A percentile compares a stretch with the other conserved stretches of the same genome.
Evolutionary conservation across 2,888 invertebrate genomes (phyloP).

Genomic region (Pachycephus smyrnensis): DNA sequence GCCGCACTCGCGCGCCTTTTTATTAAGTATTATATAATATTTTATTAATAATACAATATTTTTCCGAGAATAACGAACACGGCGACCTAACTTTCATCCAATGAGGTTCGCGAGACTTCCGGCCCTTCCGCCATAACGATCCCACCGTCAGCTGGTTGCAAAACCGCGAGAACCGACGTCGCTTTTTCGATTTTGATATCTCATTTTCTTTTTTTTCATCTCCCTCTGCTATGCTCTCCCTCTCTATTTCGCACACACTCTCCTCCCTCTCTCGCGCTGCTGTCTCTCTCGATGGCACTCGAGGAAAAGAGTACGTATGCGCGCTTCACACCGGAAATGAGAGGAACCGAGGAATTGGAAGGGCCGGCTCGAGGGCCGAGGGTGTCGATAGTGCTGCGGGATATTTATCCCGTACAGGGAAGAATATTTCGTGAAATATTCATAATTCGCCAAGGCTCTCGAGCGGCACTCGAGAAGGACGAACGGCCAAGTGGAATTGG

Average conservation of each 20-base stretch:
- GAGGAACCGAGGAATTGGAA: no score
- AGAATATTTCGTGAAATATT: conserved; percentile 12
- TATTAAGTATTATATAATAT: conserved; percentile 59
- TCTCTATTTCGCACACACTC: not conserved
- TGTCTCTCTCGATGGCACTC: conserved; percentile 49
- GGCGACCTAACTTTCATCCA: no score
- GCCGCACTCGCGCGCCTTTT: conserved; percentile 35
- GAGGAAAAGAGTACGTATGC: conserved; percentile 53
- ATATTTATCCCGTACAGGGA: not conserved
- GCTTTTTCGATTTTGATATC: no score
- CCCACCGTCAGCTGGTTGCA: no score
- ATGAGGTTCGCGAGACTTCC: no score
- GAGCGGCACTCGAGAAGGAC: conserved; percentile 15
- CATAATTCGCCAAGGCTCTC: conserved; percentile 27
- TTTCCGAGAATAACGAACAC: conserved; percentile 29
- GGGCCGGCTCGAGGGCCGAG: no score
- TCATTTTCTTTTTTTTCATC: conserved; percentile 6
- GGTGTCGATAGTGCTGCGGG: conserved; percentile 7
- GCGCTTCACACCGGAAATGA: conserved; percentile 4
- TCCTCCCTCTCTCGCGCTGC: conserved; percentile 9
- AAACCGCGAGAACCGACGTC: no score
- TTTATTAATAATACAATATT: conserved; percentile 60
- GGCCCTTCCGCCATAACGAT: no score
- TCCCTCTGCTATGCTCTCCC: not conserved
- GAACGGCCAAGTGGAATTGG: conserved; percentile 24